A percentile compares a stretch with the other conserved stretches of the same genome.
These are phyloP conservation scores for Notothenia coriiceps DNA, from an alignment of 2,113 vertebrate genomes.

Conservation along the genomic window DNA sequence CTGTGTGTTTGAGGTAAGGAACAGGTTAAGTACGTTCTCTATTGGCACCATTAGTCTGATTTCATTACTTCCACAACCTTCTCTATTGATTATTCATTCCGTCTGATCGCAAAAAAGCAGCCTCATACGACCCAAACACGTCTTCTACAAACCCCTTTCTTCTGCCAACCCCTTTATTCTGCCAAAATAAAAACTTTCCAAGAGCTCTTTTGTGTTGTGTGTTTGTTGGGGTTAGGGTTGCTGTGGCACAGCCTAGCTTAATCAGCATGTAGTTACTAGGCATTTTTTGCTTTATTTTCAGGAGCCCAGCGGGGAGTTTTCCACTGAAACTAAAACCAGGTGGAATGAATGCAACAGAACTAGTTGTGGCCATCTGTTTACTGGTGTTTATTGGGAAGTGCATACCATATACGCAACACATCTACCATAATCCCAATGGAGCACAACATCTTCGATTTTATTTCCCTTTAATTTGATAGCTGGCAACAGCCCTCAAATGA, in stretches of 20 bases:
- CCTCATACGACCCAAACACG: neutral
- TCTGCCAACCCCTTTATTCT: neutral
- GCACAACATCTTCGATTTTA: neutral
- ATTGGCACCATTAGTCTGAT: neutral
- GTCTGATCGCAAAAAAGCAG: neutral
- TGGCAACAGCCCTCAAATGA: neutral
- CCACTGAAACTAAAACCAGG: constrained; percentile 15
- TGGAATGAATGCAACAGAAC: neutral
- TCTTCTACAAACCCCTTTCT: neutral
- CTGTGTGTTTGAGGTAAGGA: constrained; percentile 23
- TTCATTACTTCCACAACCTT: neutral
- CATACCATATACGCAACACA: neutral
- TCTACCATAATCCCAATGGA: constrained; percentile 1
- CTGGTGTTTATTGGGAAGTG: constrained; percentile 19
- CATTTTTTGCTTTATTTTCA: constrained; percentile 16
- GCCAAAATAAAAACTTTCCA: constrained; percentile 20
- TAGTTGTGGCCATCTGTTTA: constrained; percentile 27
- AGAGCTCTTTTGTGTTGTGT: constrained; percentile 15
- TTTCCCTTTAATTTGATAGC: neutral
- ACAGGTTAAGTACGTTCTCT: constrained; percentile 11
- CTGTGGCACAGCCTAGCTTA: constrained; percentile 25
- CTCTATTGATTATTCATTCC: constrained; percentile 3
- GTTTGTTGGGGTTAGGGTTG: neutral
- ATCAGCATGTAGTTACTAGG: constrained; percentile 6
- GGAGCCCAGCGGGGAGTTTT: constrained; percentile 11